Evolutionary conservation across 2,888 invertebrate genomes (phyloP), one percentile per base, ranked within the genome.

Genomic region (Anoncus sp.): DNA sequence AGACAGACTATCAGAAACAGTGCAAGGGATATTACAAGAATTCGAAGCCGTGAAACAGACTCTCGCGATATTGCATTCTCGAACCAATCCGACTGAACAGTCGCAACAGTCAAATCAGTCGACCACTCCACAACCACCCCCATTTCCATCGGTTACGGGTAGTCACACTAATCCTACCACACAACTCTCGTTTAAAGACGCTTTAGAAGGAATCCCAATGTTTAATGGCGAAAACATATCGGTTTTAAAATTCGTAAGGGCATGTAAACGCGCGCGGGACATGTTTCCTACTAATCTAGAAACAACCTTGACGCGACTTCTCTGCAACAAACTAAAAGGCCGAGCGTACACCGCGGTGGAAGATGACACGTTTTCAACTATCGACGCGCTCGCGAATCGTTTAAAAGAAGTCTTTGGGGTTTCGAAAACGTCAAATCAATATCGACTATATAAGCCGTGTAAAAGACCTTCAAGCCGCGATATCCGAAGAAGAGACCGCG

Each of bases 381-480:
- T 51, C 1, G 10, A 3, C 24, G 51, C 24, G 10, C 20, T 51
- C 14, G 14, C 12, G 1, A 24, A 51, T 2, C 22, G 51, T 10
- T 22, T 70, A 1, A 60, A 59, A 10, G 9, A n/a, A 1, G 9
- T 40, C 0, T 77, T 77, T 31, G 62, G 51, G 0, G 47, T 45
- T 0, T 27, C 31, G 1, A 63, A 65, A 59, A 20, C 74, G n/a
- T n/a, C n/a, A n/a, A n/a, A n/a, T n/a, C 31, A 31, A 6, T 31
- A 31, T 31, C 7, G 31, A 74, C 12, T 75, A 75, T 20, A 71
- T 78, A 1, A 40, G 74, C 6, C 31, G 71, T 0, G 53, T 75
- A 0, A 79, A 79, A 31, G 72, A 71, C 3, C 14, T 79, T 0
- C 70, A 62, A 7, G 12, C n/a, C 9, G 27, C 38, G 1, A 71